Conservation (phyloP, 2,797 vertebrate genomes). For the Pelobates cultripes region DNA sequence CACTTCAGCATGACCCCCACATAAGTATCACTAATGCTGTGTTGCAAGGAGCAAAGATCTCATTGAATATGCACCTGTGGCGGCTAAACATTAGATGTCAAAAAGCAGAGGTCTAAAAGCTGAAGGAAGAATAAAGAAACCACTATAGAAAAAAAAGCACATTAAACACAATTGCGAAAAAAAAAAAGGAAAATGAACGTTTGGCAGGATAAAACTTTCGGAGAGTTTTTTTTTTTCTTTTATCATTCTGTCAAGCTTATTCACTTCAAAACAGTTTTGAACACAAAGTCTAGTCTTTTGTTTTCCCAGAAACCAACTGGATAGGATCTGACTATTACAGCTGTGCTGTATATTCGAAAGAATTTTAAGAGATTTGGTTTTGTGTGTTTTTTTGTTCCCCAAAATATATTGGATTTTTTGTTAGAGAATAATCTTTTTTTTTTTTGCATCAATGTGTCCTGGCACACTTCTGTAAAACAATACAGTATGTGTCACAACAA, state of each 20-base stretch:
- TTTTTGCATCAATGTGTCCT: no score
- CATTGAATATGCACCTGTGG: constrained; percentile 54
- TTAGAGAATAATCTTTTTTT: no score
- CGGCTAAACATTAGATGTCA: constrained; percentile 56
- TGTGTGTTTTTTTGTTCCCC: no score
- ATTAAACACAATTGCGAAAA: constrained; percentile 47
- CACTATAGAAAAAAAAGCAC: constrained; percentile 47
- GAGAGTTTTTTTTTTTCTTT: constrained; percentile 46
- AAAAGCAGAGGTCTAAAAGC: constrained; percentile 48
- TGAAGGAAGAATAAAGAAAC: constrained; percentile 50
- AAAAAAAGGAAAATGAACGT: constrained; percentile 36
- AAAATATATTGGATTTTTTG: no score
- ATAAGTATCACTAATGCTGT: constrained; percentile 55
- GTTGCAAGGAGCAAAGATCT: constrained; percentile 34
- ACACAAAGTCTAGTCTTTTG: constrained; percentile 32
- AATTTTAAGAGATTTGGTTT: no score
- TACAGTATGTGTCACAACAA: no score
- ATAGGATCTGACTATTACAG: constrained; percentile 20
- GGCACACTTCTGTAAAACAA: no score
- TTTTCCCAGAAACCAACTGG: constrained; percentile 19
- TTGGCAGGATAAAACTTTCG: constrained; percentile 53
- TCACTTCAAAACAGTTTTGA: constrained; percentile 29
- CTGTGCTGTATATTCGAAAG: constrained; percentile 29
- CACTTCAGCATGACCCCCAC: constrained; percentile 36
- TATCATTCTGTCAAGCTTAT: constrained; percentile 53